Conservation (phyloP, 1,140 invertebrate genomes). For the Drosophila pachea region DNA sequence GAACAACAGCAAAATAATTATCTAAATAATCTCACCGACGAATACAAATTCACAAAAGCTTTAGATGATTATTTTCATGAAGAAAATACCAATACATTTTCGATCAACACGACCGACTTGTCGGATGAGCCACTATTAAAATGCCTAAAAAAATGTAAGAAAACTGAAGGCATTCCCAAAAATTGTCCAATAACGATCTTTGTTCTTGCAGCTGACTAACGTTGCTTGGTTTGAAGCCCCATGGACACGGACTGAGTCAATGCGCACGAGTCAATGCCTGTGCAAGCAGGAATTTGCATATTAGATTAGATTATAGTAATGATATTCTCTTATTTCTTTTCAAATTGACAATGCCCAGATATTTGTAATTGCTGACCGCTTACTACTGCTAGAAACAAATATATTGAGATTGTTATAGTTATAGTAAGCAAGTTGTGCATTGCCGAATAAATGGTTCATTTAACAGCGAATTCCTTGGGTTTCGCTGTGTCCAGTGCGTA, state of each 20-base stretch:
- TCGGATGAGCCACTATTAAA: background rate
- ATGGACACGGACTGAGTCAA: no score
- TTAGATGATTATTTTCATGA: constrained; percentile 41
- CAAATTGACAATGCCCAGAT: background rate
- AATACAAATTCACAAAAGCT: constrained; percentile 20
- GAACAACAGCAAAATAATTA: constrained; percentile 24
- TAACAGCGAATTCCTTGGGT: background rate
- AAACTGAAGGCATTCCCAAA: background rate
- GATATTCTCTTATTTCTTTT: background rate
- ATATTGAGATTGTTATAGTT: background rate
- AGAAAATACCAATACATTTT: background rate
- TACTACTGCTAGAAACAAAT: no score
- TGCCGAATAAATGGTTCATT: no score
- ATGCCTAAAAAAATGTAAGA: background rate
- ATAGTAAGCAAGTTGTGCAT: no score
- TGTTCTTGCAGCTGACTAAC: constrained; percentile 7
- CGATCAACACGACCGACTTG: background rate
- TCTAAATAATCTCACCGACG: background rate
- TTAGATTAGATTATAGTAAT: constrained; percentile 7
- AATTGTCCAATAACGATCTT: background rate
- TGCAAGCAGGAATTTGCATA: constrained; percentile 14
- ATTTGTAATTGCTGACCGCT: no score
- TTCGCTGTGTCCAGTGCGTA: background rate
- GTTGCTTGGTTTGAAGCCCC: no score
- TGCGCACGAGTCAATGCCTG: no score